Percentiles rank a stretch among this genome's conserved stretches.
Evolutionary conservation across 30 jellyfish, hydroid and myxozoan species (phyloP).

Genomic region (Euphysa ruthae): DNA sequence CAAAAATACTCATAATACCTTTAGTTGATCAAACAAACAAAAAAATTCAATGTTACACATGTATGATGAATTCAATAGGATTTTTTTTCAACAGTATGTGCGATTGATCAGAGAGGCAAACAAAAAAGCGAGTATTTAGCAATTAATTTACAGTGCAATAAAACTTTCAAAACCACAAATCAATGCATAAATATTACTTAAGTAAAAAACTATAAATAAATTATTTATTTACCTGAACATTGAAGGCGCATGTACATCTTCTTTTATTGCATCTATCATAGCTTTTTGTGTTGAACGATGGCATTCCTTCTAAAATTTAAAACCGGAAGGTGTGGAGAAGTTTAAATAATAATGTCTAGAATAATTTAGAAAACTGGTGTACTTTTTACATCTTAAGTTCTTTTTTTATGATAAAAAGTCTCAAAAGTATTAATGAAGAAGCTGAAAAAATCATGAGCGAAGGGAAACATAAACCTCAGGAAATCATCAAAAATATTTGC

Average conservation of each 20-base stretch:
- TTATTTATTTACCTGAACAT: constrained; percentile 68
- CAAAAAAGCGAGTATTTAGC: not conserved
- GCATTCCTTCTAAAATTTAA: constrained; percentile 68
- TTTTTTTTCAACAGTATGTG: too few species aligned
- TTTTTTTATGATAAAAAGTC: too few species aligned
- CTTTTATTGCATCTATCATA: constrained; percentile 82
- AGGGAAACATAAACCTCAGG: too few species aligned
- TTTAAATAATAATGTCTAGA: too few species aligned
- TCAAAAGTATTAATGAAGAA: too few species aligned
- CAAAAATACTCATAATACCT: too few species aligned
- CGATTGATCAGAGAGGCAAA: too few species aligned
- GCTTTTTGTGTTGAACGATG: constrained; percentile 92
- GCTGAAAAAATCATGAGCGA: too few species aligned
- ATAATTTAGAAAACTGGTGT: too few species aligned
- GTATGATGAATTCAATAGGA: not conserved
- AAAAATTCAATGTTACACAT: not conserved
- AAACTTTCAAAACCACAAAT: not conserved
- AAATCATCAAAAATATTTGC: too few species aligned
- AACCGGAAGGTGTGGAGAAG: too few species aligned
- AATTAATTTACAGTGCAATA: not conserved
- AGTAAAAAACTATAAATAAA: not conserved
- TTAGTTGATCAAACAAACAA: not conserved
- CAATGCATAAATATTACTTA: not conserved
- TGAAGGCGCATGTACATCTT: constrained; percentile 98
- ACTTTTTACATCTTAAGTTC: too few species aligned